phyloP scores from a whole-genome alignment of 1,140 invertebrate genomes.

The Cydia amplana region DNA sequence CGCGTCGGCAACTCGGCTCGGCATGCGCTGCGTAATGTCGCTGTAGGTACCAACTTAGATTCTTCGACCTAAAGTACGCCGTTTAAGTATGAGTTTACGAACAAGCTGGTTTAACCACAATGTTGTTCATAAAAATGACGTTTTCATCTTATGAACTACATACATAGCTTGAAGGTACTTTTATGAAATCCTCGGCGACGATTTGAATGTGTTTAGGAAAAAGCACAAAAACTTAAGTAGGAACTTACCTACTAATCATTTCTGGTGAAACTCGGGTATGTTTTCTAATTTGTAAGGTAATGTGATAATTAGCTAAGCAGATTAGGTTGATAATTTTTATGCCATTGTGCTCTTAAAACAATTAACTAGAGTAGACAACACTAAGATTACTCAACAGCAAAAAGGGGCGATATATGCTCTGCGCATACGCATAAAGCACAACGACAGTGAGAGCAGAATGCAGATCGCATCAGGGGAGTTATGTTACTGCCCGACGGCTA shows the following conservation, averaged over 20 bases:
- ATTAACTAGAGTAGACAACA: neutral
- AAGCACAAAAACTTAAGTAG: no score
- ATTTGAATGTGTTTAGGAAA: no score
- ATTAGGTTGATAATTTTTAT: neutral
- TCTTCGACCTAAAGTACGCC: neutral
- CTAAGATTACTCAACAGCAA: constrained; percentile 10
- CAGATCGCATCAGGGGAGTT: constrained; percentile 14
- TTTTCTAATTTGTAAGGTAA: neutral
- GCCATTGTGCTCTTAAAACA: constrained; percentile 1
- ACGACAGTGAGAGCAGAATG: constrained; percentile 6
- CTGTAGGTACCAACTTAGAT: neutral
- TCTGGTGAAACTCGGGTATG: no score
- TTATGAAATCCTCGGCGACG: no score
- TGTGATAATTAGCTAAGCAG: neutral
- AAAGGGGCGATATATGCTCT: neutral
- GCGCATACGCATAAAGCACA: neutral
- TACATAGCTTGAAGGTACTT: no score
- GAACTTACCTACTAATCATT: no score
- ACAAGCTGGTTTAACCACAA: no score
- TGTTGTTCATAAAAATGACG: no score
- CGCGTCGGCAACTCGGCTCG: neutral
- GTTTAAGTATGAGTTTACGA: neutral
- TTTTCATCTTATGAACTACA: no score
- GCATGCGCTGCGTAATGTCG: constrained; percentile 24
- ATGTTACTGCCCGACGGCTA: constrained; percentile 1